A percentile compares a stretch with the other conserved stretches of the same genome.
phyloP scores from a whole-genome alignment of 2,888 invertebrate genomes.

The Bellardia bayeri region DNA sequence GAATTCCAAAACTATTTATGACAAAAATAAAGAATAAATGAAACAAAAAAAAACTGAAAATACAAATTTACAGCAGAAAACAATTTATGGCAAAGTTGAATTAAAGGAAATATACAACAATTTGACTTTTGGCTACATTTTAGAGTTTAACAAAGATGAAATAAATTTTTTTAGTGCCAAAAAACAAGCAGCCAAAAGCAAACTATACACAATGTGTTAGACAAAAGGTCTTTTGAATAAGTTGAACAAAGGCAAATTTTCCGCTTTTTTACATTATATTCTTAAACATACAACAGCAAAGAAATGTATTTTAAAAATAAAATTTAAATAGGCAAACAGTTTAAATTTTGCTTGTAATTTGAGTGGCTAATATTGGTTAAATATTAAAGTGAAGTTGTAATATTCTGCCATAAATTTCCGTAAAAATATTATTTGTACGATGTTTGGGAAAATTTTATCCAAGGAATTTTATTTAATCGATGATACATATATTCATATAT shows the following conservation, averaged over 20 bases:
- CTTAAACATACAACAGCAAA: not conserved
- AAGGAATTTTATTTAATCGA: too few relatives aligned
- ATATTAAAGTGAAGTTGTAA: too few relatives aligned
- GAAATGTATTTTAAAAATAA: too few relatives aligned
- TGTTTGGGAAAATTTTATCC: too few relatives aligned
- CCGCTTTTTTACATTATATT: not conserved
- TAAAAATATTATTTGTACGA: too few relatives aligned
- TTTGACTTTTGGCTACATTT: conserved; percentile 63
- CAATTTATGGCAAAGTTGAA: conserved; percentile 23
- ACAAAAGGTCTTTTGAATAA: conserved; percentile 7
- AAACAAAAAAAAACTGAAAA: not conserved
- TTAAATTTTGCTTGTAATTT: too few relatives aligned
- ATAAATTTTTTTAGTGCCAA: conserved; percentile 57
- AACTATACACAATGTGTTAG: conserved; percentile 2
- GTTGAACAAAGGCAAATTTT: not conserved
- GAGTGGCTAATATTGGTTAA: too few relatives aligned
- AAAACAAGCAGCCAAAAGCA: conserved; percentile 54
- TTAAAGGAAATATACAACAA: conserved; percentile 41
- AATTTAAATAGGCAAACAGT: too few relatives aligned
- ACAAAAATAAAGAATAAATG: conserved; percentile 6
- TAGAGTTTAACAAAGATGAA: conserved; percentile 48
- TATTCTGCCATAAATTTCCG: too few relatives aligned
- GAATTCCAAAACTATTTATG: not conserved
- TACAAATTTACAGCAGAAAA: not conserved
- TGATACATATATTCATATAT: too few relatives aligned